These are phyloP conservation scores for Trinorchestia longiramus DNA, from an alignment of 1,140 invertebrate genomes.

Conservation along the genomic window DNA sequence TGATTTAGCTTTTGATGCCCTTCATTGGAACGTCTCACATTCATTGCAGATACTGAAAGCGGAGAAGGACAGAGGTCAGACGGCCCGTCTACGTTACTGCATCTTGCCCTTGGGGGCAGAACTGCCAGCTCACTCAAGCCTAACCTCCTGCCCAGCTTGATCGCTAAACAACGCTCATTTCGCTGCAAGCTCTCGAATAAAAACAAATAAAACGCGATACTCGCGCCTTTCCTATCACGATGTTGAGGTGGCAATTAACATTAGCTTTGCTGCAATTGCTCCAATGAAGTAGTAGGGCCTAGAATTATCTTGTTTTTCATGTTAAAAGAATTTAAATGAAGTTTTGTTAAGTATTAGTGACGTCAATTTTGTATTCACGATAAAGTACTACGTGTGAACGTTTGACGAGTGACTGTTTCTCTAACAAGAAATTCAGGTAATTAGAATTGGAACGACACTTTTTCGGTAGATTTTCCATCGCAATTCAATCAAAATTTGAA, in stretches of 20 bases:
- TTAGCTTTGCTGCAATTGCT: not conserved
- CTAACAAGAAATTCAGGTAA: not conserved
- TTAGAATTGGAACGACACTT: no score
- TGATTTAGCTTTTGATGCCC: not conserved
- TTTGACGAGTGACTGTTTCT: not conserved
- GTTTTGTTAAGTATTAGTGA: no score
- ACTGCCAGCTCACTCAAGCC: slow-evolving; percentile 58
- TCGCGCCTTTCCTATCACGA: not conserved
- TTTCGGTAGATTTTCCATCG: not conserved
- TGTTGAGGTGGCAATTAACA: not conserved
- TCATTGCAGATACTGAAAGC: not conserved
- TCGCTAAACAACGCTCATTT: slow-evolving; percentile 65
- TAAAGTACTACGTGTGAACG: not conserved
- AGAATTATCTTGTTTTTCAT: not conserved
- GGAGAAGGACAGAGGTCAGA: not conserved
- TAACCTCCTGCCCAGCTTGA: slow-evolving; percentile 60
- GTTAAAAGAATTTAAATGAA: no score
- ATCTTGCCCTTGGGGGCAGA: not conserved
- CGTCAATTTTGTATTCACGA: not conserved
- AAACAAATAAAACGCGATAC: slow-evolving; percentile 58
- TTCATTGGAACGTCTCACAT: not conserved
- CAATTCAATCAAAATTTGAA: not conserved
- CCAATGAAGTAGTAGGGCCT: not conserved
- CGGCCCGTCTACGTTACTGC: not conserved
- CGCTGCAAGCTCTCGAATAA: slow-evolving; percentile 64